Evolutionary conservation across 2,888 invertebrate species (phyloP).

Genomic region (Ernsta delagoae): DNA sequence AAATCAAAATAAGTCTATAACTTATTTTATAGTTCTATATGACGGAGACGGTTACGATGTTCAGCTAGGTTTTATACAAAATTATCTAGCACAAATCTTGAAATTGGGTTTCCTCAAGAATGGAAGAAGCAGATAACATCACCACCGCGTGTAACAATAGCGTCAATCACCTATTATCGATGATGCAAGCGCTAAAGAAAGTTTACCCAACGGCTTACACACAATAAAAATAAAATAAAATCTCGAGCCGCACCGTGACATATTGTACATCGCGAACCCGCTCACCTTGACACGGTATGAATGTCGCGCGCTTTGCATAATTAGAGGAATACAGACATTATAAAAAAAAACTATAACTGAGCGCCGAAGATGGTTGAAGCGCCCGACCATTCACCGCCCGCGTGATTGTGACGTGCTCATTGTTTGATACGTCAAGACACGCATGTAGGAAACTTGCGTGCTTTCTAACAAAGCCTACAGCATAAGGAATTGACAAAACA

Average conservation of each 20-base stretch:
- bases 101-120: neutral
- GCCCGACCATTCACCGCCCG: constrained; percentile 48
- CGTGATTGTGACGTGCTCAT: constrained; percentile 53
- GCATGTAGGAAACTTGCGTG: neutral
- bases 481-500: no score
- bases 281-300: constrained; percentile 72
- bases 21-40: no score
- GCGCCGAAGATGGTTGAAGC: constrained; percentile 42
- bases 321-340: constrained; percentile 51
- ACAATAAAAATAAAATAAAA: constrained; percentile 14
- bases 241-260: constrained; percentile 34
- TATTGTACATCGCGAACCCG: constrained; percentile 48
- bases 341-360: constrained; percentile 41
- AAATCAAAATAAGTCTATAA: no score
- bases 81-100: no score
- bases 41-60: no score
- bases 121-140: neutral
- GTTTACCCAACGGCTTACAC: constrained; percentile 15
- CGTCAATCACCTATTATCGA: constrained; percentile 1
- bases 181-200: constrained; percentile 20
- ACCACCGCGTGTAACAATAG: neutral
- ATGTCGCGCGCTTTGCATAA: constrained; percentile 63
- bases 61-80: no score
- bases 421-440: constrained; percentile 38
- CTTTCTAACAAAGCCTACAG: no score